These are phyloP conservation scores for Ferrisia virgata DNA, from an alignment of 2,888 invertebrate species.

Conservation along the genomic window DNA sequence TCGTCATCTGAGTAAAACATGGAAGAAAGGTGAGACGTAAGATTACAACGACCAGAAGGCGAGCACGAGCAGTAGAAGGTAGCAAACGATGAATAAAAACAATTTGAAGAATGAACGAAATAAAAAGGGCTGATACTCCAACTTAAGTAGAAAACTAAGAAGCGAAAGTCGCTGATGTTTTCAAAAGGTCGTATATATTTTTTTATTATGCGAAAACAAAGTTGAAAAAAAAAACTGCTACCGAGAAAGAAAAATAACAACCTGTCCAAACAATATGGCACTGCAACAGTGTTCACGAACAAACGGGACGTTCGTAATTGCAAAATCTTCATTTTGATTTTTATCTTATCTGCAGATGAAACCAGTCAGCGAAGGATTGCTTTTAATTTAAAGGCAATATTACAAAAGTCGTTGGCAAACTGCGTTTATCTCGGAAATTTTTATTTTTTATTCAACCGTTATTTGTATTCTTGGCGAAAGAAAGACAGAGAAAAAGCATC, in stretches of 20 bases:
- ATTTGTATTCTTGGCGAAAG: background rate
- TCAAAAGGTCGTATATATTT: background rate
- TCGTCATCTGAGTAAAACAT: no score
- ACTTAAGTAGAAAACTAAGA: background rate
- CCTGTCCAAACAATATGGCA: conserved; percentile 28
- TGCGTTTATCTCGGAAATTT: background rate
- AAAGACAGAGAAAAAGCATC: background rate
- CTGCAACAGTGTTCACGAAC: background rate
- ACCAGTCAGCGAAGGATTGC: background rate
- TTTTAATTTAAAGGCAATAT: conserved; percentile 42
- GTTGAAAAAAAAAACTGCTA: background rate
- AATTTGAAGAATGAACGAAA: conserved; percentile 8
- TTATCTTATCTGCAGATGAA: conserved; percentile 29
- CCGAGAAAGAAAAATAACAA: conserved; percentile 21
- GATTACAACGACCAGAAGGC: no score
- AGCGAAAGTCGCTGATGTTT: background rate
- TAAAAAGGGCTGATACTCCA: background rate
- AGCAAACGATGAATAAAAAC: background rate
- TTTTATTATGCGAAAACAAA: background rate
- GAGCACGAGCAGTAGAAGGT: background rate
- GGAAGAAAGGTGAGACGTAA: no score
- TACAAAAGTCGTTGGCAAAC: conserved; percentile 29
- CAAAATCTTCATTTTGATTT: conserved; percentile 31
- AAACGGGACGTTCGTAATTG: background rate
- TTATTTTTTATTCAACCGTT: background rate